Evolutionary conservation across 2,113 vertebrate species (phyloP).

Genomic region (Oryzias javanicus): DNA sequence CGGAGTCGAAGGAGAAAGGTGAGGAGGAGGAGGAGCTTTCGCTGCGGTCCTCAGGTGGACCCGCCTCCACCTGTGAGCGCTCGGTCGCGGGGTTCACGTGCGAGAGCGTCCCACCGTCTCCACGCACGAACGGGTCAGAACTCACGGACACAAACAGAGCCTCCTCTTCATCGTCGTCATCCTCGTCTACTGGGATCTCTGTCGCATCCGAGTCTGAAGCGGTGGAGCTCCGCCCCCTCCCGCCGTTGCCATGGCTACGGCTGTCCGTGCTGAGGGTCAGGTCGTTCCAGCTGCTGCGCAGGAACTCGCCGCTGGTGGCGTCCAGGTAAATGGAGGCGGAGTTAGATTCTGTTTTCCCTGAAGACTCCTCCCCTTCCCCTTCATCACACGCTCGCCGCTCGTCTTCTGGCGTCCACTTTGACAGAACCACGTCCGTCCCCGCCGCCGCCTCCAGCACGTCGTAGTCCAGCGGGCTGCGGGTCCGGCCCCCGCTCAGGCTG

Average conservation of each 20-base stretch:
- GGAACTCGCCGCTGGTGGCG: constrained; percentile 36
- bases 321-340: constrained; percentile 73
- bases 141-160: constrained; percentile 67
- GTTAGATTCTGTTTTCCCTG: constrained; percentile 34
- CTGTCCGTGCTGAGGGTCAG: constrained; percentile 5
- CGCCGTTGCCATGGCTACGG: background rate
- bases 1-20: background rate
- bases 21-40: background rate
- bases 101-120: background rate
- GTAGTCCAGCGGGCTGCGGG: constrained; percentile 57
- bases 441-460: constrained; percentile 61
- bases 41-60: too few relatives aligned
- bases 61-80: background rate
- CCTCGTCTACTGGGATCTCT: constrained; percentile 54
- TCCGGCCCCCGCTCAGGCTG: constrained; percentile 47
- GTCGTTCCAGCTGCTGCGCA: constrained; percentile 41
- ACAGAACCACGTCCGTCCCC: background rate
- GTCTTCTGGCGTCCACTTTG: constrained; percentile 28
- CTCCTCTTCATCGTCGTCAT: constrained; percentile 55
- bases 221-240: constrained; percentile 16
- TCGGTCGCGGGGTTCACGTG: background rate
- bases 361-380: background rate
- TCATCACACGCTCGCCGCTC: background rate
- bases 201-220: constrained; percentile 49
- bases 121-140: constrained; percentile 48